Evolutionary conservation across 1,140 invertebrate species (phyloP), one percentile per base, ranked within the genome.

Genomic region (Metaphire vulgaris): DNA sequence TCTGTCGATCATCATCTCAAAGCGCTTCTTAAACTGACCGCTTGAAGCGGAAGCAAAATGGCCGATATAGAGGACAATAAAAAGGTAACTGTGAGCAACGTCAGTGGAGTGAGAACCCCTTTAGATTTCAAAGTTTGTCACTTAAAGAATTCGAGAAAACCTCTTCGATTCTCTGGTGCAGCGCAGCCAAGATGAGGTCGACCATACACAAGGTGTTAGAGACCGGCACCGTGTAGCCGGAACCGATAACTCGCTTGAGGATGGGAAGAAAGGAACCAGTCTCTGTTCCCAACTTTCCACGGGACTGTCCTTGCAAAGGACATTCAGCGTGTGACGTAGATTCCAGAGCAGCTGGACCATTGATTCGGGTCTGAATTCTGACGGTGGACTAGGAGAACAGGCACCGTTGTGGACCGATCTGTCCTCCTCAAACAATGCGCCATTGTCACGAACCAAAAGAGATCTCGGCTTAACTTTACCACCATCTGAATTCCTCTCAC

Each of bases 121-220:
- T 6, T 12, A 21, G 41, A 56, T 56, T 56, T 6, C 6, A 21
- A 56, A 56, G 21, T 21, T 6, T 21, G 21, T 56, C 41, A 56
- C 21, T 21, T 21, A 12, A 56, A 56, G 41, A 56, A 21, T 56
- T 21, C 21, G 41, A 56, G 41, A 56, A 56, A 21, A 56, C 6
- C 6, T 56, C 41, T 56, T 56, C 41, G 21, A 56, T 6, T 12
- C 21, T 6, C 41, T 21, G 6, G 41, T 56, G 41, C 41, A 78
- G 41, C 21, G 74, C 72, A n/a, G 70, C 75, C n/a, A 79, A 69
- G 0, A 79, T 34, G 30, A 79, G 72, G 66, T 79, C 78, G 12
- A 77, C 76, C 31, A 79, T 77, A 33, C 78, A 77, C 6, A 41
- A 72, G 16, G 71, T 16, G 1, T 41, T 12, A 21, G 72, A 64